A percentile compares a stretch with the other conserved stretches of the same genome.
Evolutionary conservation across 2,113 vertebrate genomes (phyloP).

Genomic region (Heloderma charlesbogerti): DNA sequence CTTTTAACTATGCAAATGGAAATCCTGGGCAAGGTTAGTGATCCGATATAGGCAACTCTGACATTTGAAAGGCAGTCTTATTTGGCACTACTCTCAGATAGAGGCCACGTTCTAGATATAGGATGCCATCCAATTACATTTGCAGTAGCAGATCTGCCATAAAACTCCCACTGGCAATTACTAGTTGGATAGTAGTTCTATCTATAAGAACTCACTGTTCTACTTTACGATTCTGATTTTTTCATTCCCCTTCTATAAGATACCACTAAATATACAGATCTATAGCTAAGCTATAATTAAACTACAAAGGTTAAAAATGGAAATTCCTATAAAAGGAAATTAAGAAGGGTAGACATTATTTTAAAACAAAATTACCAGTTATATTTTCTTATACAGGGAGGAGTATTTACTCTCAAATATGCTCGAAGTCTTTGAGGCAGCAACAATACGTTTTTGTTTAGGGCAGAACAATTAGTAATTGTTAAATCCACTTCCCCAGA

Average conservation of each 20-base stretch:
- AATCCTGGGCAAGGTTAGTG: neutral
- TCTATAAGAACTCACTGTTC: slow-evolving; percentile 21
- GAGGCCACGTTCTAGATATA: neutral
- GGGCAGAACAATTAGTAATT: slow-evolving; percentile 61
- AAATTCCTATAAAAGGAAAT: slow-evolving; percentile 62
- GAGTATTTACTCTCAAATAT: slow-evolving; percentile 61
- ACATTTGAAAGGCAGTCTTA: slow-evolving; percentile 24
- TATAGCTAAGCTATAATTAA: slow-evolving; percentile 51
- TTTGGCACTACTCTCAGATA: slow-evolving; percentile 19
- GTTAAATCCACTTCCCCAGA: slow-evolving; percentile 69
- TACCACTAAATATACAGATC: slow-evolving; percentile 47
- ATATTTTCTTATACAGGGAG: slow-evolving; percentile 63
- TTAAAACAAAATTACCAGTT: slow-evolving; percentile 57
- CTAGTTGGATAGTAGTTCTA: neutral
- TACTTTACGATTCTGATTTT: slow-evolving; percentile 30
- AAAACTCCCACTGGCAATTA: neutral
- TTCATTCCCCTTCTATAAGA: slow-evolving; percentile 18
- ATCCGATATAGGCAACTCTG: slow-evolving; percentile 25
- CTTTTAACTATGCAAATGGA: neutral
- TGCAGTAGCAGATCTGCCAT: neutral
- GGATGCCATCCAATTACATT: neutral
- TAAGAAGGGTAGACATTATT: slow-evolving; percentile 50
- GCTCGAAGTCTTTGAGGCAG: slow-evolving; percentile 68
- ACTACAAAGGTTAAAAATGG: slow-evolving; percentile 50
- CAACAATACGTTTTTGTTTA: slow-evolving; percentile 67